Evolutionary conservation across 2,888 invertebrate genomes (phyloP), one percentile per base, ranked within the genome.

Genomic region (Tenodera sinensis): DNA sequence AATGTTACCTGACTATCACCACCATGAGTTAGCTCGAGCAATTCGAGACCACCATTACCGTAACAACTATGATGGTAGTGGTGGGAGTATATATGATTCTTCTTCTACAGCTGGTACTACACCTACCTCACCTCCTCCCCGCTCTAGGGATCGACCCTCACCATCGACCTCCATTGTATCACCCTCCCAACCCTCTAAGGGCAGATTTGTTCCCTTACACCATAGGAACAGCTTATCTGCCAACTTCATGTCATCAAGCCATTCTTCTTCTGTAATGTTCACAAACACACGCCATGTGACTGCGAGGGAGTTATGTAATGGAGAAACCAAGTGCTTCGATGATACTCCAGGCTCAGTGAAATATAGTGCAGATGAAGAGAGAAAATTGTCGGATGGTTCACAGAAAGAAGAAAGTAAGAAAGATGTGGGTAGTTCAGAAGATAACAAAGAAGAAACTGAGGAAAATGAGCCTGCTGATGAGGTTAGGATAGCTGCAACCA

Each of bases 11-110:
- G 92, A 93, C 90, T 92, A 93, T 89, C 92, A 86, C 9, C 82
- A 93, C 90, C 92, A 93, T 90, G 94, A 94, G 88, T 92, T 94
- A 83, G 93, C 94, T 15, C 93, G 93, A 90, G 94, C 94, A 20
- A 85, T 88, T 8, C 28, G 86, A 20, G 87, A 87, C 47, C 87
- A 47, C 54, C 28, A 83, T 12, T 25, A 85, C 12, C 47, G 20
- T 42, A 71, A 54, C 82, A 85, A 88, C 8, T 42, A 42, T 42
- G 83, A 87, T 28, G 71, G 83, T 15, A n/a, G 84, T 82, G 83
- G 90, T 88, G 87, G 47, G 20, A 89, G 84, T 42, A 83, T 42
- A 25, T 85, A 42, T 83, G 81, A 86, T n/a, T 30, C 83, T 34
- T 34, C 83, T 88, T 30, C 83, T 25, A 54, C 8, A 81, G 54